Evolutionary conservation across 1,140 invertebrate species (phyloP), one percentile per base, ranked within the genome.

Genomic region (Orussus abietinus): DNA sequence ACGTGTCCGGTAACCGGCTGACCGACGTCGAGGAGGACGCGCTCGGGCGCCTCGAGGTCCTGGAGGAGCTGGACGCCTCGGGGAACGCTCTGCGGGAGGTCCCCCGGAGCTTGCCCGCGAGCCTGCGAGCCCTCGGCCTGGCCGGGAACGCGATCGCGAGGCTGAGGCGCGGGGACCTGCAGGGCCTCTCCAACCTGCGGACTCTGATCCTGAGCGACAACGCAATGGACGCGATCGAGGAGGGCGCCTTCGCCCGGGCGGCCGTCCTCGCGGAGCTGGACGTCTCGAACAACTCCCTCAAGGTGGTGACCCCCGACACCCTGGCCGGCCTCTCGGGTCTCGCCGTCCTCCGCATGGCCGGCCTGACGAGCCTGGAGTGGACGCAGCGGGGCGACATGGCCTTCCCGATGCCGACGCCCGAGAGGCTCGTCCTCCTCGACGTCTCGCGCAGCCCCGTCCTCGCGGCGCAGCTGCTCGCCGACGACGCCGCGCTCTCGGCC

Each of bases 11-110:
- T 36, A 95, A 94, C 58, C 74, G 77, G 42, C 78, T 96, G 17
- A 70, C 69, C 26, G 73, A 79, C 3, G 79, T 96, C 4, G 90
- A 93, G 66, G 88, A 94, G 20, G 89, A 92, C 53, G 88, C 91
- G 0, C 69, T 96, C 15, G 88, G 88, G 1, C 76, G 90, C 21
- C 63, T 92, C 12, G 87, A 90, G 53, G 80, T 85, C 52, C 76
- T 97, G 4, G 74, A 84, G 17, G 77, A 86, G 38, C 74, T 96
- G 9, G 86, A 88, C 62, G 72, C 94, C 5, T 85, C 86, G 44
- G 82, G 83, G 38, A 95, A 95, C 62, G 59, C 72, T 11, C 72
- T 94, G 14, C 62, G 58, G 4, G 66, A 64, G 4, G 73, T 92
- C 31, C 88, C 90, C 4, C 64, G 75, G 49, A 80, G 80, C 60